These are phyloP conservation scores for Panopea generosa DNA, from an alignment of 2,888 invertebrate species.

Conservation along the genomic window DNA sequence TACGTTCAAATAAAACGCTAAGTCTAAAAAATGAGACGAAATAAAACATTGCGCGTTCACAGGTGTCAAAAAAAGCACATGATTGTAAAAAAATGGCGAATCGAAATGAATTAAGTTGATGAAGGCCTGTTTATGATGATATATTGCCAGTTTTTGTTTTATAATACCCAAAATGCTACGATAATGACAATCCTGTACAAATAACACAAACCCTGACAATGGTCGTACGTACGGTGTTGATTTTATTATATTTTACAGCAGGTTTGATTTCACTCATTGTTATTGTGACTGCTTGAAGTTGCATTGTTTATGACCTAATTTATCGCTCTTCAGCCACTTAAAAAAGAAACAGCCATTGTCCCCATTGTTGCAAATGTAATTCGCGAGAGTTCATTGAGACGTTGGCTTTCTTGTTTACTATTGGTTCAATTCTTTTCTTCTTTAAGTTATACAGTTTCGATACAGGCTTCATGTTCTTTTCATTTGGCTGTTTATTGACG, in stretches of 20 bases:
- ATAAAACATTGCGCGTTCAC: too few relatives aligned
- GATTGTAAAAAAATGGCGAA: too few relatives aligned
- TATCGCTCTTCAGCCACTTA: slow-evolving; percentile 18
- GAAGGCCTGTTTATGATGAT: slow-evolving; percentile 29
- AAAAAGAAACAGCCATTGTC: slow-evolving; percentile 15
- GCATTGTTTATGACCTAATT: slow-evolving; percentile 29
- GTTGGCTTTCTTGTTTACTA: background rate
- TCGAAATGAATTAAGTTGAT: too few relatives aligned
- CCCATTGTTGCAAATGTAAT: slow-evolving; percentile 10
- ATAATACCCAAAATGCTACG: background rate
- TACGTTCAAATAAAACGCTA: too few relatives aligned
- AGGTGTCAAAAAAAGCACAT: slow-evolving; percentile 28
- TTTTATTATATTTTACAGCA: slow-evolving; percentile 40
- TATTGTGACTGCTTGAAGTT: background rate
- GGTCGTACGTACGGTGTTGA: slow-evolving; percentile 36
- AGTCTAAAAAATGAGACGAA: too few relatives aligned
- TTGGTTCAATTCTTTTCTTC: too few relatives aligned
- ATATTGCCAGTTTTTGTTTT: slow-evolving; percentile 33
- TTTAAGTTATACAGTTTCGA: too few relatives aligned
- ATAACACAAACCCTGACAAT: slow-evolving; percentile 19
- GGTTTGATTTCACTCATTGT: slow-evolving; percentile 36
- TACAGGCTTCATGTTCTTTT: too few relatives aligned
- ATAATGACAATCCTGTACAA: background rate
- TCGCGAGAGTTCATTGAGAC: slow-evolving; percentile 6
- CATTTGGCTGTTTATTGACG: too few relatives aligned